Evolutionary conservation across 2,113 vertebrate species (phyloP), one percentile per base, ranked within the genome.

Genomic region (Hydrolagus affinis): DNA sequence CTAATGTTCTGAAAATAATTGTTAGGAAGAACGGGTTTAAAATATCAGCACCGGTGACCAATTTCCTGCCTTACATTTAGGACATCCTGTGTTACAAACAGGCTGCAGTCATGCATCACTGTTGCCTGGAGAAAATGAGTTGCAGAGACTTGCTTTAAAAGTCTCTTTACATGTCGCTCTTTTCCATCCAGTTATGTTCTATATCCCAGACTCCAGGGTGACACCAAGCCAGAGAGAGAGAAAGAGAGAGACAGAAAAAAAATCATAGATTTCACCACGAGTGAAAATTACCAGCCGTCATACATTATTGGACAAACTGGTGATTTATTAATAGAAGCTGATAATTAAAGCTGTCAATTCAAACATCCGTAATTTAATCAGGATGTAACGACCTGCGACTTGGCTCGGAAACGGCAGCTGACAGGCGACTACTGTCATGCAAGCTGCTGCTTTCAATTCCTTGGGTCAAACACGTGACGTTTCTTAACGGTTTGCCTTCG

Each of bases 251-350:
- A n/a, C n/a, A n/a, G 30, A 66, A 9, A n/a, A 74, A 8, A 72
- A 62, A 60, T 60, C 44, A n/a, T 62, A 44, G 44, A 44, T 78
- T 78, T 62, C 32, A 83, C 17, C 3, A 2, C 1, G 62, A 66
- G 25, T 83, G 28, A 83, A 83, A 83, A 83, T 83, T 28, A 64
- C 60, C 25, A 66, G 66, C 19, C 25, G 64, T 83, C 25, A 66
- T 66, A 83, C 32, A 28, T 64, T 60, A 83, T 62, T 68, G 62
- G 8, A 23, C 64, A 83, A 68, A 83, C 78, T 66, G 60, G 78
- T 66, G 17, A 83, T 66, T 83, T 83, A 83, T 83, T 83, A 83
- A 83, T 68, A 83, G 60, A 68, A 83, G 66, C 60, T 66, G 15
- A 83, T 83, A 83, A 83, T 66, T 66, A 66, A 32, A 28, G 78